phyloP scores from a whole-genome alignment of 1,140 invertebrate species.

The Carcinoscorpius rotundicauda region DNA sequence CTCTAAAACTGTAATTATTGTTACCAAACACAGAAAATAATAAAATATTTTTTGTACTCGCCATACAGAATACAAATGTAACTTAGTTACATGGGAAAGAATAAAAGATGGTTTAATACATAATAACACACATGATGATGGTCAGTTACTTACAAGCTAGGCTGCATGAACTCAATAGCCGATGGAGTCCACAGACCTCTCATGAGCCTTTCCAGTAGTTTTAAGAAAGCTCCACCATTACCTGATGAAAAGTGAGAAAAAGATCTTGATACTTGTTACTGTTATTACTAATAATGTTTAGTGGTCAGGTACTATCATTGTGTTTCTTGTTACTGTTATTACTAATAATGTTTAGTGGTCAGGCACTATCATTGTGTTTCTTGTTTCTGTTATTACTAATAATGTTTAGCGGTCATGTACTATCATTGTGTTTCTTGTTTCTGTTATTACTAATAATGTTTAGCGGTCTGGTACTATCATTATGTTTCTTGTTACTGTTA shows the following conservation, averaged over 20 bases:
- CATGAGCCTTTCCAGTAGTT: slow-evolving; percentile 76
- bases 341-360: too few relatives aligned
- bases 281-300: neutral
- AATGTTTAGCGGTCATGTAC: neutral
- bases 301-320: neutral
- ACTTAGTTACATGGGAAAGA: neutral
- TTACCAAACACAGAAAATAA: neutral
- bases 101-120: neutral
- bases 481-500: too few relatives aligned
- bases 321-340: too few relatives aligned
- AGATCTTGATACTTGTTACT: neutral
- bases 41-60: neutral
- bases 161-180: slow-evolving; percentile 95
- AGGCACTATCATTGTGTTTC: too few relatives aligned
- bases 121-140: neutral
- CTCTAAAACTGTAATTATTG: neutral
- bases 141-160: slow-evolving; percentile 75
- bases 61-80: neutral
- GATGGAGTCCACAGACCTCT: slow-evolving; percentile 94
- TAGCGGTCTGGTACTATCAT: too few relatives aligned
- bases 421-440: neutral
- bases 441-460: too few relatives aligned
- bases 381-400: too few relatives aligned
- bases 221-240: slow-evolving; percentile 85
- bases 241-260: slow-evolving; percentile 35